Evolutionary conservation across 2,113 vertebrate species (phyloP), one percentile per base, ranked within the genome.

Genomic region (Scolopax mira): DNA sequence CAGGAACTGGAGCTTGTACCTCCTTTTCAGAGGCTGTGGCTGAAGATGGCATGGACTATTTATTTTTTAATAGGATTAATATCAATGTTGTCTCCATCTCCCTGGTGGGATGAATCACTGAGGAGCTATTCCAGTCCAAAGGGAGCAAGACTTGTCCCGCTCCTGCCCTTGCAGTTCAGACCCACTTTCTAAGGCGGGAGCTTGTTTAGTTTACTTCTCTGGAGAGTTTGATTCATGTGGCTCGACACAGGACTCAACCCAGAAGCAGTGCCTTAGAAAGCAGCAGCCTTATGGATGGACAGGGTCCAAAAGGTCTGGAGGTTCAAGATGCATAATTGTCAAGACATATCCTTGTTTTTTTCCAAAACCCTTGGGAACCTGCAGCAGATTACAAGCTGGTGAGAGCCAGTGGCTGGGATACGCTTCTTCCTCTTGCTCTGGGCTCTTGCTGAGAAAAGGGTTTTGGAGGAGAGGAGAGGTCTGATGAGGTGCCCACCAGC

Each of bases 261-360:
- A 61, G 88, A 85, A 95, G 54, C 71, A 61, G 27, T 48, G 72
- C 79, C 82, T 91, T 94, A 90, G 94, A 88, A 94, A 96, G 79
- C 82, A 88, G 57, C 75, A 86, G 57, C 14, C 0, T 54, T 78
- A 31, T 12, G 75, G 71, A 74, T 86, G 90, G 88, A 88, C 24
- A 48, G 65, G 39, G 39, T 91, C 85, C 94, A 91, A 49, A 85
- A 79, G 35, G 85, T 84, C 93, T 90, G 79, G 65, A 90, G 69
- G 84, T 57, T 93, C 60, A 35, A 93, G 64, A 75, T 70, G 69
- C 48, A 42, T 57, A 75, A 79, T 75, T 1, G 0, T 30, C 61
- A 60, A 87, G 93, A 83, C 11, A 31, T 88, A 60, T 66, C 74
- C 79, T 93, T 67, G 85, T 90, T 94, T 88, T 94, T 85, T 22